Evolutionary conservation across 2,888 invertebrate species (phyloP), one percentile per base, ranked within the genome.

Genomic region (Eulithis testata): DNA sequence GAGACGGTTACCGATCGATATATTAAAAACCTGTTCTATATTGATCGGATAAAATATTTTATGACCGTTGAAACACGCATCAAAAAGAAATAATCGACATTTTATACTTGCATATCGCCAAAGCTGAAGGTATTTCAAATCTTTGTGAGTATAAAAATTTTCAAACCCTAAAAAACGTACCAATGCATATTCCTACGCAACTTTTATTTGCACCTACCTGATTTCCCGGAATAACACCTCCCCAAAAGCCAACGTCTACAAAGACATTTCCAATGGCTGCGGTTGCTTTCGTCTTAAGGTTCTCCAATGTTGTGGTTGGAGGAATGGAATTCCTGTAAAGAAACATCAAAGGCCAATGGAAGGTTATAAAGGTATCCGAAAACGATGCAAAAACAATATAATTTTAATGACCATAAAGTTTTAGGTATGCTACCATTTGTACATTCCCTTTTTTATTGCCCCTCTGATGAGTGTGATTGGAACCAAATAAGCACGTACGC

Each of bases 201-300:
- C 31, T 31, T 31, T 31, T 31, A 31, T 14, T 47, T 12, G 12
- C 4, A 31, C 45, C 11, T 81, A 95, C 95, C 81, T 94, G 85
- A 83, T 96, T 96, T 65, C 94, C 95, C 0, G 95, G 95, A 55
- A 96, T 93, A 0, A 96, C 93, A n/a, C 96, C 96, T n/a, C 96
- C 96, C 96, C 96, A 96, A 84, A 96, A 96, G 3, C 94, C 96
- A 52, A 96, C 95, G 79, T 96, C 96, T 0, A 96, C 94, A 72
- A 91, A 95, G 31, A 95, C 89, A 73, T 94, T 94, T 2, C 93
- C 94, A 47, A 89, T 83, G 0, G 96, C 96, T 2, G 94, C 92
- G 11, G 85, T 75, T 2, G 94, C 91, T 86, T 96, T 96, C 1
- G 85, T 88, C 76, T 94, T 91, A 7, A 96, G 89, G 76, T 95